Conservation (phyloP, 2,888 invertebrate species). For the Agelastica alni region DNA sequence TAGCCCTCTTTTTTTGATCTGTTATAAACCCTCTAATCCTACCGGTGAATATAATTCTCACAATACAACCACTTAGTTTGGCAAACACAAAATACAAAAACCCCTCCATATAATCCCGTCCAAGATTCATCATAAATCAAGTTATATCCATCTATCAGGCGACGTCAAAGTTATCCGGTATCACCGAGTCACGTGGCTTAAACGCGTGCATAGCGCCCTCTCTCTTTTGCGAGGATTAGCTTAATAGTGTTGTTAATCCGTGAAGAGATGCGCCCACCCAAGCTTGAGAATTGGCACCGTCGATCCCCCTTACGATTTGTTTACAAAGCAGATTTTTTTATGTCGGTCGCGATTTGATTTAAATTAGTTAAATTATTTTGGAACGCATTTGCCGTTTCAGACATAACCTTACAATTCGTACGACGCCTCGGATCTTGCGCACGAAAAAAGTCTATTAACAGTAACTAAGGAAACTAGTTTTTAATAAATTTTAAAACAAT, state of each 20-base stretch:
- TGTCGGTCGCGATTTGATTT: no score
- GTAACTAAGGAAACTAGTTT: no score
- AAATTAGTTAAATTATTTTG: no score
- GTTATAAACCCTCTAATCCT: slow-evolving; percentile 15
- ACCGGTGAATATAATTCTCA: slow-evolving; percentile 30
- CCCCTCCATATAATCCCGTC: slow-evolving; percentile 33
- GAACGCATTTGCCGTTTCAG: no score
- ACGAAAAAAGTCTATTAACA: no score
- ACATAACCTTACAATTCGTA: no score
- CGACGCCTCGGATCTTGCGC: no score
- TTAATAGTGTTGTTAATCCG: slow-evolving; percentile 57
- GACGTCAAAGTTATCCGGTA: slow-evolving; percentile 41
- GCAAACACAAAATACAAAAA: slow-evolving; percentile 37
- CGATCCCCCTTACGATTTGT: neutral
- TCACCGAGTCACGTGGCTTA: slow-evolving; percentile 44
- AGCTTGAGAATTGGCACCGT: slow-evolving; percentile 32
- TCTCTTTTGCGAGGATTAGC: slow-evolving; percentile 49
- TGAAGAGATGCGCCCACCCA: slow-evolving; percentile 38
- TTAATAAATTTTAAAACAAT: no score
- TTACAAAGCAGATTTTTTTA: neutral
- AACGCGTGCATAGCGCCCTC: slow-evolving; percentile 40
- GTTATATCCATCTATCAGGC: slow-evolving; percentile 39
- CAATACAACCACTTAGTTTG: slow-evolving; percentile 42
- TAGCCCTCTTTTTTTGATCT: slow-evolving; percentile 9
- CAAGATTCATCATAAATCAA: slow-evolving; percentile 43